Conservation (phyloP, 2,113 vertebrate genomes). For the Anser brachyrhynchus region DNA sequence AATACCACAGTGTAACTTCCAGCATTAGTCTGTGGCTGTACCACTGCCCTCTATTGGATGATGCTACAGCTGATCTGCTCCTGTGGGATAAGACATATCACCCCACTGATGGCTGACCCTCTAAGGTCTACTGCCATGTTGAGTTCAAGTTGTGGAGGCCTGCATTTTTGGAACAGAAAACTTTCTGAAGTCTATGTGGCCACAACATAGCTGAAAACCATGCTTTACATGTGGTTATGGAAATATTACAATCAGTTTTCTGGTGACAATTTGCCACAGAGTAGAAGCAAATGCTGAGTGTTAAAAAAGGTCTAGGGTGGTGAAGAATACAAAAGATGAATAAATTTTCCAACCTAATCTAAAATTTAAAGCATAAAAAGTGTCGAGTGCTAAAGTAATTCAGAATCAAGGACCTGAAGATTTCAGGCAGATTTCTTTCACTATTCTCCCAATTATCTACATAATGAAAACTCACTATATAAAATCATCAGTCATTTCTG, state of each 20-base stretch:
- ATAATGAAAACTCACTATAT: slow-evolving; percentile 55
- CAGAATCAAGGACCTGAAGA: slow-evolving; percentile 60
- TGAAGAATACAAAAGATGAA: slow-evolving; percentile 33
- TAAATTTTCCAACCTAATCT: slow-evolving; percentile 19
- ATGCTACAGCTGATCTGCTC: background rate
- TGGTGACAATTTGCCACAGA: background rate
- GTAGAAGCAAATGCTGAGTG: slow-evolving; percentile 46
- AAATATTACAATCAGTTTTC: background rate
- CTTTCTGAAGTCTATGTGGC: background rate
- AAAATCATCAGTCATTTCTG: slow-evolving; percentile 56
- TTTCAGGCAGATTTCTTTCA: slow-evolving; percentile 58
- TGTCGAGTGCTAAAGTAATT: slow-evolving; percentile 52
- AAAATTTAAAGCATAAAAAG: slow-evolving; percentile 67
- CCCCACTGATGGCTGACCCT: background rate
- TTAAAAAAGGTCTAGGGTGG: background rate
- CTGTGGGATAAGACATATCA: background rate
- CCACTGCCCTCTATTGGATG: background rate
- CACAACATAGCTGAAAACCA: background rate
- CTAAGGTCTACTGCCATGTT: background rate
- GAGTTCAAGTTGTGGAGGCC: background rate
- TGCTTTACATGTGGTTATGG: background rate
- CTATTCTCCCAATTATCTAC: slow-evolving; percentile 20
- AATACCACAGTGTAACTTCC: background rate
- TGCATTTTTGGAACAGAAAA: slow-evolving; percentile 5
- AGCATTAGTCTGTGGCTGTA: background rate